Evolutionary conservation across 2,113 vertebrate genomes (phyloP).

Genomic region (Cervus canadensis): DNA sequence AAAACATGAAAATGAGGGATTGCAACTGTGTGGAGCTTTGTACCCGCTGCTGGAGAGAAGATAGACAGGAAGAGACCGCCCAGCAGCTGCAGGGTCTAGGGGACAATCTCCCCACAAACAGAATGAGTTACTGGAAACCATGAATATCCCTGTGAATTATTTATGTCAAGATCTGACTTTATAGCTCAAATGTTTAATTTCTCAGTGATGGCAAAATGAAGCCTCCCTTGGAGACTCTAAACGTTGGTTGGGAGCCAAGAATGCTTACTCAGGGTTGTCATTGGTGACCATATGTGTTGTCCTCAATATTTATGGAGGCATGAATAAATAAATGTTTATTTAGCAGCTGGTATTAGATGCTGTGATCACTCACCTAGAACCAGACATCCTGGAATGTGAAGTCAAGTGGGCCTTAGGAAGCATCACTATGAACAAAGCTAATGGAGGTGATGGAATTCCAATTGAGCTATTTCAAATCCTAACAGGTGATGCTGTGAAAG

Average conservation of each 20-base stretch:
- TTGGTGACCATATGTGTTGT: neutral
- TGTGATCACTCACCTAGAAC: neutral
- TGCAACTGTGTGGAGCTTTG: slow-evolving; percentile 47
- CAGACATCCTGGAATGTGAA: neutral
- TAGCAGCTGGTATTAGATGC: neutral
- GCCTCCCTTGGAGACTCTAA: neutral
- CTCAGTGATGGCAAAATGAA: neutral
- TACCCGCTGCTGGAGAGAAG: slow-evolving; percentile 43
- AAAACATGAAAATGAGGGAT: slow-evolving; percentile 10
- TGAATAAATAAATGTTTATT: slow-evolving; percentile 66
- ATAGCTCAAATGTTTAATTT: slow-evolving; percentile 69
- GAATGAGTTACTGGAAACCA: slow-evolving; percentile 49
- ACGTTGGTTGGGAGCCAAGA: slow-evolving; percentile 20
- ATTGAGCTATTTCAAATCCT: neutral
- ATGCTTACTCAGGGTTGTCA: slow-evolving; percentile 40
- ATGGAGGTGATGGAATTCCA: neutral
- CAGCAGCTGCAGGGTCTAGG: accelerated
- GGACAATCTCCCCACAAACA: slow-evolving; percentile 30
- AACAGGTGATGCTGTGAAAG: neutral
- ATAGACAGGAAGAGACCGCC: neutral
- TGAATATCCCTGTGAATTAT: slow-evolving; percentile 78
- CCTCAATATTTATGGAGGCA: slow-evolving; percentile 72
- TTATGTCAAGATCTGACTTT: slow-evolving; percentile 55
- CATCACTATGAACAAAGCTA: neutral
- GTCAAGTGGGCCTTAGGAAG: neutral